Evolutionary conservation across 2,888 invertebrate species (phyloP).

Genomic region (Eurytoma adleriae): DNA sequence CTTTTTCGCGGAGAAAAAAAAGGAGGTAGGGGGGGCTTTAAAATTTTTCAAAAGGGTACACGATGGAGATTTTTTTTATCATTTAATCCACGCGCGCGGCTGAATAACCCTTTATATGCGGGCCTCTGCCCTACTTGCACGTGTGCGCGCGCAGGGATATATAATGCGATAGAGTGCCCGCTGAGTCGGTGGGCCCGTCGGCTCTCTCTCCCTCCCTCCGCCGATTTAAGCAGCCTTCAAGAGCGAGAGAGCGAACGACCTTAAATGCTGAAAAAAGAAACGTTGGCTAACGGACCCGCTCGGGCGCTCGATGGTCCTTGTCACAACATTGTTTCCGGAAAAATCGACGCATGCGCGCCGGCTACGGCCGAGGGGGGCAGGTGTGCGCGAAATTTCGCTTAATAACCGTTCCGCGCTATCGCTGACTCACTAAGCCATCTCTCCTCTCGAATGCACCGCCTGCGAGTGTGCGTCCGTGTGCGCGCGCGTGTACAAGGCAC

Average conservation of each 20-base stretch:
- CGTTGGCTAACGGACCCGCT: conserved; percentile 55
- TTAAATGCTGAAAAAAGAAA: conserved; percentile 64
- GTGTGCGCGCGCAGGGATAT: conserved; percentile 9
- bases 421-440: conserved; percentile 44
- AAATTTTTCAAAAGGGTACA: conserved; percentile 73
- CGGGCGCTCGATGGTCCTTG: conserved; percentile 67
- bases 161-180: conserved; percentile 66
- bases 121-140: conserved; percentile 19
- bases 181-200: conserved; percentile 58
- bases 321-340: conserved; percentile 73
- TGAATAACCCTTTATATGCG: conserved; percentile 73
- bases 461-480: no score
- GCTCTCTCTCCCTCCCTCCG: conserved; percentile 41
- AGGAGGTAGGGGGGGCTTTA: conserved; percentile 64
- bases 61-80: conserved; percentile 69
- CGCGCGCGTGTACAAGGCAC: neutral
- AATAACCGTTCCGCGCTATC: conserved; percentile 59
- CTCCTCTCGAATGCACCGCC: neutral
- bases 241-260: conserved; percentile 59
- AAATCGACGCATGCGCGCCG: conserved; percentile 57
- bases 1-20: conserved; percentile 61
- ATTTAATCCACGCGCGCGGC: conserved; percentile 72
- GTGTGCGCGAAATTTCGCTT: conserved; percentile 62
- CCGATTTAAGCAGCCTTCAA: neutral
- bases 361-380: conserved; percentile 55